These are phyloP conservation scores for Athripsodes cinereus DNA, from an alignment of 2,888 invertebrate genomes.

Conservation along the genomic window DNA sequence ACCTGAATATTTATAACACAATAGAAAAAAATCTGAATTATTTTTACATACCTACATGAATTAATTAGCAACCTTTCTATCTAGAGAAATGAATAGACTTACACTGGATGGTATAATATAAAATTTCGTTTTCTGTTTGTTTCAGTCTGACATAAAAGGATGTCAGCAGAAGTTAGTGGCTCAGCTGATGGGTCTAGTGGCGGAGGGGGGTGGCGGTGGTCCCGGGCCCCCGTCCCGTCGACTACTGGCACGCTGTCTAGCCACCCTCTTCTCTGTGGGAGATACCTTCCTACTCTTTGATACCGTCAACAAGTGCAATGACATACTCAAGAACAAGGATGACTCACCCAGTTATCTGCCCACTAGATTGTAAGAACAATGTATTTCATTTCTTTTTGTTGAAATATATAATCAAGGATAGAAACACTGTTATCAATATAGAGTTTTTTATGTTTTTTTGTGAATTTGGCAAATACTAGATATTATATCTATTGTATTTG, in stretches of 20 bases:
- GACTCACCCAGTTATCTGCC: conserved; percentile 95
- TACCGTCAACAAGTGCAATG: conserved; percentile 97
- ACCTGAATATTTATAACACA: too few species aligned
- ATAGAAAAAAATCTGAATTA: too few species aligned
- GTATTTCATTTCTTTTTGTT: too few species aligned
- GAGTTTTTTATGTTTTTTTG: too few species aligned
- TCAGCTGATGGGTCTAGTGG: conserved; percentile 84
- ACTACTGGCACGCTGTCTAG: conserved; percentile 84
- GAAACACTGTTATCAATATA: too few species aligned
- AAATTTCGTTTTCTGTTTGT: conserved; percentile 30
- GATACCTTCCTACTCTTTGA: conserved; percentile 96
- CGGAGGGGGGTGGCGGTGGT: conserved; percentile 83
- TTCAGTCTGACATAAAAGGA: conserved; percentile 90
- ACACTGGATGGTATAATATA: too few species aligned
- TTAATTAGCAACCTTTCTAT: too few species aligned
- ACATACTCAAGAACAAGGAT: conserved; percentile 93
- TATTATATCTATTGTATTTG: not conserved
- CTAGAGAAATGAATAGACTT: too few species aligned
- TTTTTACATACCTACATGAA: too few species aligned
- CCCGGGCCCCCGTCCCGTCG: conserved; percentile 92
- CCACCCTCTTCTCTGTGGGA: conserved; percentile 93
- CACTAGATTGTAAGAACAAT: conserved; percentile 87
- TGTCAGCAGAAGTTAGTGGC: conserved; percentile 94
- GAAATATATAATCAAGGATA: too few species aligned
- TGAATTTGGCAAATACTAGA: too few species aligned